Base-by-base conservation (phyloP, 1,140 invertebrate genomes). In the Thrips palmi region DNA sequence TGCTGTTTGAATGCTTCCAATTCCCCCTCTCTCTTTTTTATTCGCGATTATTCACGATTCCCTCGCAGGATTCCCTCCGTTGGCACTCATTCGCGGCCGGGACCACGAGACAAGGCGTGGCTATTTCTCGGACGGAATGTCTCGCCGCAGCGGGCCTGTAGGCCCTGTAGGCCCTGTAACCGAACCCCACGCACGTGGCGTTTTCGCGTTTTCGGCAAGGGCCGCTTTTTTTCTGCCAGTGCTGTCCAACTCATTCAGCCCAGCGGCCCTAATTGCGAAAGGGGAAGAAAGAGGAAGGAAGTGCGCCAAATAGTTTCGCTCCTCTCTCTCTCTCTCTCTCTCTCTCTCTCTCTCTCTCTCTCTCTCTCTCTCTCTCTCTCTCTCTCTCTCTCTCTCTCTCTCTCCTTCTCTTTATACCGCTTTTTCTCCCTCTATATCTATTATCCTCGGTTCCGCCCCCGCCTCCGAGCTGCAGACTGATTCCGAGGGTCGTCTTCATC, bases 331-430 rank as follows among this genome's bases (percentile, higher is more conserved):
- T 47, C 39, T 42, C 21, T 37, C 20, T 37, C 29, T 35, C 14
- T 31, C 32, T 34, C 33, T 32, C 35, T 41, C 25, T 41, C 37
- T 45, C 32, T 45, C 29, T 38, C 30, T 36, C 30, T 45, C 15
- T 34, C 29, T 28, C 29, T 45, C 22, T 36, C 31, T 34, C 22
- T 45, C 3, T 32, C 27, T 20, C 14, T 42, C 32, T 39, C n/a
- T 30, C 25, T 35, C 20, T 34, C 33, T 36, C 20, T 29, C 37
- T 29, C 12, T 43, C 43, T 34, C 15, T 41, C 36, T 43, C 11
- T 28, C 15, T 44, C n/a, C 41, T 37, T 41, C 28, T 34, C 34
- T 47, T 33, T 39, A 19, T 34, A 24, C 39, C 33, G 28, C 23
- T 33, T 31, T 44, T 25, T 42, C 22, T 33, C 22, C 39, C 34